Evolutionary conservation across 2,888 invertebrate species (phyloP), one percentile per base, ranked within the genome.

Genomic region (Napeogenes inachia): DNA sequence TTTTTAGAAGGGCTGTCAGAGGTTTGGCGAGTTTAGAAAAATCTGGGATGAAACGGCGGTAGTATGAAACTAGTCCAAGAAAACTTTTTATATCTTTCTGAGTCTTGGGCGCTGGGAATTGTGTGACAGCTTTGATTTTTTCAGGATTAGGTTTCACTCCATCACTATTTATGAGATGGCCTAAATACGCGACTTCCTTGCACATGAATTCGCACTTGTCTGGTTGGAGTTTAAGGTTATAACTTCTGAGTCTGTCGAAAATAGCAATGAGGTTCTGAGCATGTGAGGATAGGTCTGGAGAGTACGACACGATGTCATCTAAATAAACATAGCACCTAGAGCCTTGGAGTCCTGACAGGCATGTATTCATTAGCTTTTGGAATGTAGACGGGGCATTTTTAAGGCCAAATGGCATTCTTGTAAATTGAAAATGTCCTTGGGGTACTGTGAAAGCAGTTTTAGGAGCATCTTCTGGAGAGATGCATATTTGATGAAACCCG

Each of bases 1-100:
- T 56, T 21, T 50, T 50, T 12, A 60, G 55, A 4, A 50, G 55
- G 6, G 13, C 30, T 5, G 64, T 69, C 50, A 70, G 46, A 13
- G 71, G 71, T 68, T 74, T 70, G 8, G 71, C 64, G 6, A 68
- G 58, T 55, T 62, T 47, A 38, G 72, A 67, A 59, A 74, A 21
- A 4, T 67, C 61, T 0, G 61, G 61, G 5, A 67, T 67, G 30
- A 67, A 67, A 13, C 57, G 56, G 10, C 65, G 30, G 30, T 67
- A 67, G 13, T 62, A 67, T 0, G 61, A 61, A 4, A 65, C 54
- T 1, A 65, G 50, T 0, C 65, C 65, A 5, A 68, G 42, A 38
- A 68, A 66, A 5, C 60, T 60, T 61, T 68, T 66, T 2, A 68
- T 58, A 12, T 65, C 64, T 33, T 63, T 66, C 1, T 61, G 59